Evolutionary conservation across 2,888 invertebrate genomes (phyloP).

Genomic region (Agrotis ipsilon): DNA sequence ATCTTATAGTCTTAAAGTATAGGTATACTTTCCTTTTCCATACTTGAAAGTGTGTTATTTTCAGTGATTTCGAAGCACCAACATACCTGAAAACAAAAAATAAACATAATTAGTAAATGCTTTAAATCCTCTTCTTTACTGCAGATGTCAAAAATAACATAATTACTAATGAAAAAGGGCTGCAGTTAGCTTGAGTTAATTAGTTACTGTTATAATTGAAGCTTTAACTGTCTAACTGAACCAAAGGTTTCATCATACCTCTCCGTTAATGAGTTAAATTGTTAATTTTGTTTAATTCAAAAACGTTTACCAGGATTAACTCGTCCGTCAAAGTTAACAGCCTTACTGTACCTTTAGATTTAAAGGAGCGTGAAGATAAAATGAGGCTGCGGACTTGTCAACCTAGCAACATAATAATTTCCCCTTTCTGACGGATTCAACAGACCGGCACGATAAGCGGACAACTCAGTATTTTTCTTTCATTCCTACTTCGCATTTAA

Average conservation of each 20-base stretch:
- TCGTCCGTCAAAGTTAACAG: constrained; percentile 19
- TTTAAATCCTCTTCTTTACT: background rate
- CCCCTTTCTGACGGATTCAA: constrained; percentile 56
- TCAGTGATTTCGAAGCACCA: background rate
- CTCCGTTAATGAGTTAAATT: constrained; percentile 23
- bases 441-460: constrained; percentile 55
- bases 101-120: background rate
- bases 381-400: constrained; percentile 26
- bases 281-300: constrained; percentile 30
- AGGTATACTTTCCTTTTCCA: background rate
- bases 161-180: background rate
- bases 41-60: no score
- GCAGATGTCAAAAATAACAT: background rate
- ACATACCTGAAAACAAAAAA: constrained; percentile 49
- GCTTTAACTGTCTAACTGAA: background rate
- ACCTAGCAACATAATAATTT: constrained; percentile 50
- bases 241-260: constrained; percentile 12
- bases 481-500: constrained; percentile 23
- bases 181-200: background rate
- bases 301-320: constrained; percentile 24
- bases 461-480: constrained; percentile 53
- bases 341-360: constrained; percentile 34
- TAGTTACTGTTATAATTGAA: background rate
- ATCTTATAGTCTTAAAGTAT: no score
- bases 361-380: constrained; percentile 59